Evolutionary conservation across 2,797 vertebrate species (phyloP).

Genomic region (Tokudaia tokunoshimensis): DNA sequence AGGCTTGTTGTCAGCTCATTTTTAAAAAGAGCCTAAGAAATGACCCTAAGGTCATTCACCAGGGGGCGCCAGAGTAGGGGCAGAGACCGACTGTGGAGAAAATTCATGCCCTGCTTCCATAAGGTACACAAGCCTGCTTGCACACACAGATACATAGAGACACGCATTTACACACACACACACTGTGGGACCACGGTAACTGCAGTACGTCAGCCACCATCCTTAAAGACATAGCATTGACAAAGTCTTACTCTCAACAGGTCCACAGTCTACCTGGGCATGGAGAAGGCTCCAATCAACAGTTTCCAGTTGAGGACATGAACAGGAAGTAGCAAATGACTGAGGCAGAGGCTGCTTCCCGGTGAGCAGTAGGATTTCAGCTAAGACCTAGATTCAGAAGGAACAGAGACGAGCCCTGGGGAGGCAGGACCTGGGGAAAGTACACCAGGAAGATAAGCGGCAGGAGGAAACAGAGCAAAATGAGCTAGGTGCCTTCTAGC

Average conservation of each 20-base stretch:
- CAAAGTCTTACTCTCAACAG: too few relatives aligned
- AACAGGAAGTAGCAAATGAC: not conserved
- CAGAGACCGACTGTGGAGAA: not conserved
- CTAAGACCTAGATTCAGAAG: not conserved
- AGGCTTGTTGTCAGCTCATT: not conserved
- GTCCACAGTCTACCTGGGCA: too few relatives aligned
- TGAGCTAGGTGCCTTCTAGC: not conserved
- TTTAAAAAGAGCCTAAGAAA: not conserved
- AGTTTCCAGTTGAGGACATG: too few relatives aligned
- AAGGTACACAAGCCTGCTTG: not conserved
- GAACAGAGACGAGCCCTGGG: too few relatives aligned
- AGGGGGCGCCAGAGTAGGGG: not conserved
- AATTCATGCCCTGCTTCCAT: not conserved
- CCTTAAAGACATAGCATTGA: not conserved
- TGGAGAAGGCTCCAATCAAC: accelerated
- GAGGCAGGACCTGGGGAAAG: not conserved
- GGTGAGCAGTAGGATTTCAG: not conserved
- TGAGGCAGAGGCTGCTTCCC: not conserved
- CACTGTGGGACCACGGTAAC: not conserved
- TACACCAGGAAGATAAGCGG: not conserved
- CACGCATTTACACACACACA: not conserved
- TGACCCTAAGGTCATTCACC: not conserved
- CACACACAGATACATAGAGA: not conserved
- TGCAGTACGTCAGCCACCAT: accelerated
- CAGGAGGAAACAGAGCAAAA: not conserved